Percentiles rank a stretch among this genome's conserved stretches.
These are phyloP conservation scores for Matsumyia berberina DNA, from an alignment of 2,888 invertebrate species.

Conservation along the genomic window DNA sequence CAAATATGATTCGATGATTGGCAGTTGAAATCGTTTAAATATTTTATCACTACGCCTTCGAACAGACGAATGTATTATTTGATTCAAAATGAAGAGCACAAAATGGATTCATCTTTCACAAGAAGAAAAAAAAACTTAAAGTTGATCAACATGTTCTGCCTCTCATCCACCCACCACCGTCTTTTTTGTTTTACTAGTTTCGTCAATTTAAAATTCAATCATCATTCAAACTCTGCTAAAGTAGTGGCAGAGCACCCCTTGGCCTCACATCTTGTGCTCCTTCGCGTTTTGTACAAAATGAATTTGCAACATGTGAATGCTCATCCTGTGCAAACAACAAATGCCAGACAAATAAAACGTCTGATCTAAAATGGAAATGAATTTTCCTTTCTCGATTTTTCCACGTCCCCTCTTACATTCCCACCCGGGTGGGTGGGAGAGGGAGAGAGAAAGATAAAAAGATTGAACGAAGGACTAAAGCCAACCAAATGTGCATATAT, in stretches of 20 bases:
- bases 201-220: constrained; percentile 65
- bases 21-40: no score
- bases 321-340: constrained; percentile 59
- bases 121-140: background rate
- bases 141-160: background rate
- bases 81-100: background rate
- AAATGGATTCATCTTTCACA: background rate
- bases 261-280: background rate
- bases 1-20: background rate
- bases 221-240: constrained; percentile 55
- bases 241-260: background rate
- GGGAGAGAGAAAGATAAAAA: constrained; percentile 36
- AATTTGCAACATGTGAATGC: constrained; percentile 70
- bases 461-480: constrained; percentile 72
- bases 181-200: background rate
- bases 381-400: constrained; percentile 61
- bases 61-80: background rate
- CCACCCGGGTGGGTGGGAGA: constrained; percentile 8
- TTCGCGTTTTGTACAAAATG: constrained; percentile 22
- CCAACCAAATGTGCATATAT: constrained; percentile 74
- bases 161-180: background rate
- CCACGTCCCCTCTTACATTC: constrained; percentile 8
- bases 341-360: constrained; percentile 56
- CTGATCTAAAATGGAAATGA: constrained; percentile 73
- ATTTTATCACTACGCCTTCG: no score